Percentiles rank a stretch among this genome's conserved stretches.
Evolutionary conservation across 2,113 vertebrate species (phyloP).

Genomic region (Sceloporus undulatus): DNA sequence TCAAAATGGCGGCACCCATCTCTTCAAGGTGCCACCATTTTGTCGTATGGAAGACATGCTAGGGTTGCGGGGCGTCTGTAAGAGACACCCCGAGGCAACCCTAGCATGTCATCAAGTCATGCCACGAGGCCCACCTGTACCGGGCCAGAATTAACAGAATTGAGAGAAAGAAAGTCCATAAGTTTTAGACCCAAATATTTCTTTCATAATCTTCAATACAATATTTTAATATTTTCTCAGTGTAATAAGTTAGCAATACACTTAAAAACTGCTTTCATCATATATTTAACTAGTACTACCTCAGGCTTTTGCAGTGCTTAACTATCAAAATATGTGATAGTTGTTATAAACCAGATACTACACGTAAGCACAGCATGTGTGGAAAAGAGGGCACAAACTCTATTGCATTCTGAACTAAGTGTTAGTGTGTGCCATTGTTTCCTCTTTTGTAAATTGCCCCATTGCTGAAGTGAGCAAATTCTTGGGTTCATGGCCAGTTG

Average conservation of each 20-base stretch:
- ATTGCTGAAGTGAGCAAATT: background rate
- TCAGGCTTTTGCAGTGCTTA: background rate
- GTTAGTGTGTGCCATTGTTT: background rate
- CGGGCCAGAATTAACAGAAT: background rate
- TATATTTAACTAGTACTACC: background rate
- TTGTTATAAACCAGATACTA: background rate
- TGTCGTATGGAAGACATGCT: too few relatives aligned
- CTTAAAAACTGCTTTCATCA: background rate
- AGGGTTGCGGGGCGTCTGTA: too few relatives aligned
- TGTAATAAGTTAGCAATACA: background rate
- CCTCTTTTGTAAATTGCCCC: background rate
- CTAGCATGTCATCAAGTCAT: too few relatives aligned
- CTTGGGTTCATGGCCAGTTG: background rate
- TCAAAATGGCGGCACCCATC: too few relatives aligned
- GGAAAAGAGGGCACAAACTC: background rate
- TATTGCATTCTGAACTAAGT: background rate
- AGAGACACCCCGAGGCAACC: too few relatives aligned
- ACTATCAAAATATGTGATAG: background rate
- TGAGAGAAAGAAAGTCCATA: background rate
- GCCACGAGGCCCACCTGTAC: too few relatives aligned
- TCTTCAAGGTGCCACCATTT: too few relatives aligned
- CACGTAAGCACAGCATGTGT: background rate
- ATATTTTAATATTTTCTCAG: background rate
- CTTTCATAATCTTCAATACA: background rate
- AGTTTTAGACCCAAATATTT: background rate